phyloP scores from a whole-genome alignment of 2,113 vertebrate species.

The Toxotes chatareus region DNA sequence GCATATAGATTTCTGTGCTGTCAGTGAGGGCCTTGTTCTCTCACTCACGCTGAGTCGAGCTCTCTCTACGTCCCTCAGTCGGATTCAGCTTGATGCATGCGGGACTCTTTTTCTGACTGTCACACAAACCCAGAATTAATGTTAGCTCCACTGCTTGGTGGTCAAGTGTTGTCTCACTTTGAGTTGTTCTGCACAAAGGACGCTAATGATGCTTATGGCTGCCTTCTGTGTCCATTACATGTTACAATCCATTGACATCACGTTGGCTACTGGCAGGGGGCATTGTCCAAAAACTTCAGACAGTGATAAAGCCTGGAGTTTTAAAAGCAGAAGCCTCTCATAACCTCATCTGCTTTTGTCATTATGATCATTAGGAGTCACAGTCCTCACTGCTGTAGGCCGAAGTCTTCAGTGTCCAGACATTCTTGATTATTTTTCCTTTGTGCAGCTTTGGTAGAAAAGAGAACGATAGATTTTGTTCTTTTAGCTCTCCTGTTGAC shows the following conservation, averaged over 20 bases:
- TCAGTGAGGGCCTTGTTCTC: constrained; percentile 78
- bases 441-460: constrained; percentile 11
- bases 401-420: constrained; percentile 16
- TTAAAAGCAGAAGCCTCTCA: constrained; percentile 48
- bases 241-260: constrained; percentile 50
- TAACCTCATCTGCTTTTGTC: constrained; percentile 45
- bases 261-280: constrained; percentile 13
- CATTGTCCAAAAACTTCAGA: constrained; percentile 6
- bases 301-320: neutral
- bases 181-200: constrained; percentile 44
- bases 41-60: constrained; percentile 39
- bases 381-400: constrained; percentile 14
- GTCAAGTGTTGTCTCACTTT: constrained; percentile 55
- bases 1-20: constrained; percentile 77
- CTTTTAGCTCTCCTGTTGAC: neutral
- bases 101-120: constrained; percentile 52
- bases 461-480: neutral
- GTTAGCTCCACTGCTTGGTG: constrained; percentile 31
- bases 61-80: constrained; percentile 49
- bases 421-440: constrained; percentile 44
- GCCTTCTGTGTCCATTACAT: constrained; percentile 18
- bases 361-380: constrained; percentile 46
- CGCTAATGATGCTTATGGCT: constrained; percentile 58
- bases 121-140: constrained; percentile 60
- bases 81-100: constrained; percentile 46